Base-by-base conservation (phyloP, 1,140 invertebrate genomes). In the Drosophila nasuta region DNA sequence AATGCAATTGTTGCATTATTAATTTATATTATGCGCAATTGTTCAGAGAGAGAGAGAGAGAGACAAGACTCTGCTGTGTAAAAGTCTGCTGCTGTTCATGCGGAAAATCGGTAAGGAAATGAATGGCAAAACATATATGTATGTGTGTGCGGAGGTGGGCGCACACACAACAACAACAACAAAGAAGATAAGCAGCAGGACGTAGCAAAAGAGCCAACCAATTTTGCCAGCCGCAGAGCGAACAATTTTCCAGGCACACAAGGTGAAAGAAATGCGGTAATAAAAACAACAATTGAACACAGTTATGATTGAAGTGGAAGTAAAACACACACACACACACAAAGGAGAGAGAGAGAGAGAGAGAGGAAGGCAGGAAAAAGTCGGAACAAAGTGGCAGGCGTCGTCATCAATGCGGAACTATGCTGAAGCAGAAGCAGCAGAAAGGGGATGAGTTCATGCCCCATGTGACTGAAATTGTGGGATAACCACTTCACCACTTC, bases 21-120 rank as follows among this genome's bases (percentile, higher is more conserved):
- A 89, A 89, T 88, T 88, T 88, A 89, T 89, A 89, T 89, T 89
- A 90, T 90, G 78, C 85, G 81, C 86, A 90, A 90, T 89, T 89
- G 86, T 74, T 81, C 81, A 68, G 56, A 63, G 0, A 20, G 20
- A 3, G 2, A 2, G 17, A 2, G 20, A 20, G 20, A 25, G 20
- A 25, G 20, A 4, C 20, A 25, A 25, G 20, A 25, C 20, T 25
- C 20, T 4, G 20, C 20, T 35, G 48, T 45, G 25, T n/a, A 20
- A 49, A 15, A 15, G 6, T 54, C 41, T 41, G 30, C 2, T 54
- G 67, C 74, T 46, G 71, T 28, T 89, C 81, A 85, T 71, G 85
- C 77, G 85, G 81, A 85, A 88, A 88, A 88, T 81, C 78, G 66
- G 58, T 68, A 62, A 72, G 45, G 65, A 74, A 68, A 87, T 49